Evolutionary conservation across 2,797 vertebrate genomes (phyloP), one percentile per base, ranked within the genome.

Genomic region (Crocidura indochinensis): DNA sequence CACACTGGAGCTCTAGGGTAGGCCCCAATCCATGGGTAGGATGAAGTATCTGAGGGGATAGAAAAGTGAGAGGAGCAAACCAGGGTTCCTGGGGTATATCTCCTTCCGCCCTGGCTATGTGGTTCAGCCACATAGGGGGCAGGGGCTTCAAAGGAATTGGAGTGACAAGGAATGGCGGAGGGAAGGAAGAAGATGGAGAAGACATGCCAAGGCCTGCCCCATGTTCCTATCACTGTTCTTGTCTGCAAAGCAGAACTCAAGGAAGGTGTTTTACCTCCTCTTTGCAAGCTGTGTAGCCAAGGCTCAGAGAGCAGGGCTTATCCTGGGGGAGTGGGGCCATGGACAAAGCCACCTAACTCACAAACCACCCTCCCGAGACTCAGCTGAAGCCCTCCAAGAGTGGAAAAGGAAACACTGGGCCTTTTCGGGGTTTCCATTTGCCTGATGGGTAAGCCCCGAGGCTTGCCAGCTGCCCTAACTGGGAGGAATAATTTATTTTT

Each of bases 401-500:
- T 95, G 90, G 84, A 88, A 93, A 91, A 95, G 96, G 96, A 95
- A 96, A 97, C 95, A 95, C 67, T 96, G 86, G 72, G 81, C 78
- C 88, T 84, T 96, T 97, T 94, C 86, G 73, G 91, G 90, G 76
- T 91, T 91, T 96, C 95, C 8, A 12, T 71, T 86, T 44, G 91
- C 91, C 44, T 72, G 91, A 71, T 27, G 14, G 24, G 88, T 83
- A 56, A 88, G 86, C 94, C 93, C 94, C 5, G 47, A 93, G 92
- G 96, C 87, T 92, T 92, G 80, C 29, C 5, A 2, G 64, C 88
- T 1, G 67, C 96, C 91, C 91, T 0, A 80, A 93, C 91, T 91
- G 91, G 92, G 87, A 95, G 91, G 88, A 94, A 95, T 2, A 0
- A 94, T 95, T 96, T 97, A 93, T 96, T 96, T 97, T 95, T 93